Conservation (phyloP, 1,140 invertebrate genomes). For the Coelopa frigida region DNA sequence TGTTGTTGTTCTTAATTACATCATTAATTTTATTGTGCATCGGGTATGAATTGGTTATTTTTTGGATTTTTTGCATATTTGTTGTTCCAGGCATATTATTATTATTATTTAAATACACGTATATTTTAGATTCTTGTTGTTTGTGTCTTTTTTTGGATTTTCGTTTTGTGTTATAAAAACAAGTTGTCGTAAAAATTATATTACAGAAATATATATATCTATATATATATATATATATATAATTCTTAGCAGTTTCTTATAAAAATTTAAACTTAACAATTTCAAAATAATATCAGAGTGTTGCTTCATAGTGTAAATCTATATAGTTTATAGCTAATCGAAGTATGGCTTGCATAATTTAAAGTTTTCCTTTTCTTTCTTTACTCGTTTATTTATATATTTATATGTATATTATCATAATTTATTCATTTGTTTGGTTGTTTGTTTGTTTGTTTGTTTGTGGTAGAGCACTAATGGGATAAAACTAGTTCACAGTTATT, state of each 20-base stretch:
- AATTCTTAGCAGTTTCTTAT: conserved; percentile 19
- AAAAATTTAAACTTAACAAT: conserved; percentile 14
- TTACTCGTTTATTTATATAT: no score
- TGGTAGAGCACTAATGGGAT: no score
- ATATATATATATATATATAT: conserved; percentile 43
- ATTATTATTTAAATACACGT: conserved; percentile 17
- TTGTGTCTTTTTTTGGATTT: conserved; percentile 25
- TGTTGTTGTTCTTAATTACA: conserved; percentile 12
- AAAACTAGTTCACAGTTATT: no score
- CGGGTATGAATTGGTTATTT: conserved; percentile 17
- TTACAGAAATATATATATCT: no score
- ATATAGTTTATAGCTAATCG: conserved; percentile 13
- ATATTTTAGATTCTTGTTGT: conserved; percentile 18
- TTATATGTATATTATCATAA: no score
- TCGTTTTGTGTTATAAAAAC: conserved; percentile 23
- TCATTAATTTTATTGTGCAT: conserved; percentile 35
- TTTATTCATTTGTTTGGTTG: not conserved
- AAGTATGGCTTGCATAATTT: conserved; percentile 4
- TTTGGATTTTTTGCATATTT: conserved; percentile 20
- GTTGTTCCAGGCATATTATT: conserved; percentile 16
- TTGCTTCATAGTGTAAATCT: not conserved
- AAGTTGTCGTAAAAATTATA: no score
- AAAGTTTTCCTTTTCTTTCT: no score
- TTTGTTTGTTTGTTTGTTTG: no score
- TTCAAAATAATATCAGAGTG: not conserved